A percentile compares a stretch with the other conserved stretches of the same genome.
Evolutionary conservation across 2,888 invertebrate genomes (phyloP).

Genomic region (Gonocerus acuteangulatus): DNA sequence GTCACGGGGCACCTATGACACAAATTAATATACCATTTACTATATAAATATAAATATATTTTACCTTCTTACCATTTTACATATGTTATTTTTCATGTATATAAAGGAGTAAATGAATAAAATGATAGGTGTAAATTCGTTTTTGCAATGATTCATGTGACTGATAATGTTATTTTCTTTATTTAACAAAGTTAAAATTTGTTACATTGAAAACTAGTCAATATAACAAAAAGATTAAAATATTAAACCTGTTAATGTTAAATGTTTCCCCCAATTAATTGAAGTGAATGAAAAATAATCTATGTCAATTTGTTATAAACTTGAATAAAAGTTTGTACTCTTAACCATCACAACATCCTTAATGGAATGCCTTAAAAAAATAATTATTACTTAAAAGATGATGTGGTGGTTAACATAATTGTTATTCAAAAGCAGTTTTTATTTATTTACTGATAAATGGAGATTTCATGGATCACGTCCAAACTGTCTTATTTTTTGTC

Average conservation of each 20-base stretch:
- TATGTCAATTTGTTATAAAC: constrained; percentile 18
- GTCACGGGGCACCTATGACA: constrained; percentile 68
- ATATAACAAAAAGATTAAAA: neutral
- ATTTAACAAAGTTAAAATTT: no score
- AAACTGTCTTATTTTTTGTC: constrained; percentile 22
- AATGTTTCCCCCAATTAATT: no score
- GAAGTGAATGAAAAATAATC: neutral
- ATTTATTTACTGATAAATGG: constrained; percentile 27
- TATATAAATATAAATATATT: no score
- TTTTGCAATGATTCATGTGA: no score
- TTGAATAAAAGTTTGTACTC: constrained; percentile 4
- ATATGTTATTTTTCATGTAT: no score
- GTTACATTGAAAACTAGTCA: neutral
- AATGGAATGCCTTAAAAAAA: neutral
- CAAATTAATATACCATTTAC: constrained; percentile 37
- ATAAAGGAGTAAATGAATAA: no score
- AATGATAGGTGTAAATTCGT: no score
- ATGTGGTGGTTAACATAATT: constrained; percentile 14
- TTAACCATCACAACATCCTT: constrained; percentile 7
- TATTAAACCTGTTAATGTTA: no score
- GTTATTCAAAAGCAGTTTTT: constrained; percentile 2
- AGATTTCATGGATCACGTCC: constrained; percentile 18
- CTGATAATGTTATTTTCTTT: no score
- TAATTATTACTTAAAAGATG: constrained; percentile 1
- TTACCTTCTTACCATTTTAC: no score